phyloP scores from a whole-genome alignment of 1,140 invertebrate genomes.

The Heliothis subflexa region DNA sequence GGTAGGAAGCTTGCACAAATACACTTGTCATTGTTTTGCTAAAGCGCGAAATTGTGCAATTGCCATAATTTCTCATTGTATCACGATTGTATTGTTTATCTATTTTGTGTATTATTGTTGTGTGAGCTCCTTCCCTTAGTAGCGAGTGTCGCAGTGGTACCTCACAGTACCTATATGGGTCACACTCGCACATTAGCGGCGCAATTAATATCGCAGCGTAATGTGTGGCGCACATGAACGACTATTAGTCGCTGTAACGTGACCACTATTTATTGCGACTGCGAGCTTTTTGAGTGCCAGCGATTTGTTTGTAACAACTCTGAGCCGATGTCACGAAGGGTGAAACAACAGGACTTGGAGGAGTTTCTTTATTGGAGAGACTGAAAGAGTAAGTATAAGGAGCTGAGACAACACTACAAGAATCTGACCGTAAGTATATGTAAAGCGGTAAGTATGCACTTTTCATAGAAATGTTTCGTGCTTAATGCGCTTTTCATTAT shows the following conservation, averaged over 20 bases:
- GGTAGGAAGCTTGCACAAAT: background rate
- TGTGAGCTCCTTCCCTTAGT: background rate
- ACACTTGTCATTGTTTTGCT: background rate
- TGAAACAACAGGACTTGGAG: slow-evolving; percentile 24
- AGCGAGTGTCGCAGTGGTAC: background rate
- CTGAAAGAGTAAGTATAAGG: background rate
- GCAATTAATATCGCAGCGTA: slow-evolving; percentile 41
- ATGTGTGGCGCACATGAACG: slow-evolving; percentile 47
- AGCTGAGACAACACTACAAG: no score
- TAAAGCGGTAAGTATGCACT: background rate
- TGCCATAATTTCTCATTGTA: background rate
- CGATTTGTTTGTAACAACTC: slow-evolving; percentile 22
- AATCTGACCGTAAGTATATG: background rate
- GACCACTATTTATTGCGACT: slow-evolving; percentile 47
- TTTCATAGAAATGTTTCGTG: background rate
- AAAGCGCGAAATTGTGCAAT: background rate
- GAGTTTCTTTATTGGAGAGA: background rate
- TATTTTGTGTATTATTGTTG: background rate
- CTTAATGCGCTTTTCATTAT: background rate
- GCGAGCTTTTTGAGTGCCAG: slow-evolving; percentile 36
- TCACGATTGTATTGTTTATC: background rate
- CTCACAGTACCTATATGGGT: slow-evolving; percentile 13
- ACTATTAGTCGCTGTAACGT: slow-evolving; percentile 47
- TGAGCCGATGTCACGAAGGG: slow-evolving; percentile 17
- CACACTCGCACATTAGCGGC: background rate